Evolutionary conservation across 2,113 vertebrate species (phyloP), one percentile per base, ranked within the genome.

Genomic region (Pipa parva): DNA sequence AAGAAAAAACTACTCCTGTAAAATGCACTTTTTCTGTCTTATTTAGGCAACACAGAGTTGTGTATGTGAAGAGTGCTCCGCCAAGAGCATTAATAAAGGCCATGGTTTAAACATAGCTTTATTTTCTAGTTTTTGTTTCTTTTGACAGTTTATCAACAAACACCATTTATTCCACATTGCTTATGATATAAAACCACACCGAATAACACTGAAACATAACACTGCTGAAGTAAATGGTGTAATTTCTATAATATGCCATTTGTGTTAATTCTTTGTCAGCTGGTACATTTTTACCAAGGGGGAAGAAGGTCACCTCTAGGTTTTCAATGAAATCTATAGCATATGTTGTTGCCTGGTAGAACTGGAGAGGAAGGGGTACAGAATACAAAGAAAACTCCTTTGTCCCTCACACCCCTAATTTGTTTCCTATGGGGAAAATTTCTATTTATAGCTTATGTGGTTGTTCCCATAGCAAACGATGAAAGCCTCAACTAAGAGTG

Each of bases 71-170:
- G 74, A 78, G 83, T 89, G 85, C 85, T 87, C 88, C 80, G 79
- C 75, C 80, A 81, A 83, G 84, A 86, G 92, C 81, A 84, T 91
- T 90, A 97, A 95, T 94, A 96, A 98, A 96, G 90, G 86, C 87
- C 76, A 79, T 85, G 86, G 91, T 95, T 94, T 91, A 90, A 94
- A 92, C 81, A 80, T 83, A 83, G 80, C 85, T 84, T 83, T 82
- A 72, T 84, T 80, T 80, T 78, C 82, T 22, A 84, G 73, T 48
- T 27, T 11, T 25, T 63, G 52, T 10, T 6, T 37, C 27, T 24
- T 21, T 61, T 51, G 20, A 50, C 60, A 12, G 49, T 50, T 29
- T 12, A 6, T 49, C 39, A 2, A 3, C 33, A 42, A 42, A 7
- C 13, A 42, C 39, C n/a, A n/a, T 49, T 49, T 8, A 49, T 49